Base-by-base conservation (phyloP, 2,113 vertebrate species). In the Calidris pugnax region DNA sequence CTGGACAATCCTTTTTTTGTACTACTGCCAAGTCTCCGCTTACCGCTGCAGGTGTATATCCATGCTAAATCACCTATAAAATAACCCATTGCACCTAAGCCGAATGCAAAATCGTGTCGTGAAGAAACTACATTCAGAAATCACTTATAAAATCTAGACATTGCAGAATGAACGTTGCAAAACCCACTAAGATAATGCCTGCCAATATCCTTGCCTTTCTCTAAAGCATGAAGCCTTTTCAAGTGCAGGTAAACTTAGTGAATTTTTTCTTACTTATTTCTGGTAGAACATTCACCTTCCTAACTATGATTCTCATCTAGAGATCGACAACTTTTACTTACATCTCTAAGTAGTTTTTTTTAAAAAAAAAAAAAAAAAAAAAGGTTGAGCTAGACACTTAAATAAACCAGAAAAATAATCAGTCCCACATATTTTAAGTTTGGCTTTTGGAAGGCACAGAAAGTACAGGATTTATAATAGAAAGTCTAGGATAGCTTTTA, bases 81-180 rank as follows among this genome's bases (percentile, higher is more conserved):
- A 19, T 35, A 51, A 20, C 48, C n/a, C 23, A 9, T 6, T 53
- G 57, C 24, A 9, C 6, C 15, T 45, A n/a, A 63, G 33, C 47
- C 18, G 28, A 56, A 73, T 30, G 48, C 35, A 39, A 39, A 87
- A 64, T 8, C 43, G 7, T 28, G 24, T 7, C 23, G 33, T 14
- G 37, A 63, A 69, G 53, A 32, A 67, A 56, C 27, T 12, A 20
- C 27, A 37, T 30, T 73, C 41, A 37, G 73, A 62, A 62, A 62
- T 59, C 47, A 50, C 4, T 0, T 1, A 1, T 37, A 23, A 24
- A 5, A 2, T 23, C 43, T 24, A 24, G 66, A 48, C 33, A 50
- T 48, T 45, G 48, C 59, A 66, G 92, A 68, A 43, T 23, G 47
- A 47, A 45, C 6, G 7, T 12, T 73, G 35, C 69, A 45, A n/a